Conservation (phyloP, 2,797 vertebrate species). For the Perodicticus potto region DNA sequence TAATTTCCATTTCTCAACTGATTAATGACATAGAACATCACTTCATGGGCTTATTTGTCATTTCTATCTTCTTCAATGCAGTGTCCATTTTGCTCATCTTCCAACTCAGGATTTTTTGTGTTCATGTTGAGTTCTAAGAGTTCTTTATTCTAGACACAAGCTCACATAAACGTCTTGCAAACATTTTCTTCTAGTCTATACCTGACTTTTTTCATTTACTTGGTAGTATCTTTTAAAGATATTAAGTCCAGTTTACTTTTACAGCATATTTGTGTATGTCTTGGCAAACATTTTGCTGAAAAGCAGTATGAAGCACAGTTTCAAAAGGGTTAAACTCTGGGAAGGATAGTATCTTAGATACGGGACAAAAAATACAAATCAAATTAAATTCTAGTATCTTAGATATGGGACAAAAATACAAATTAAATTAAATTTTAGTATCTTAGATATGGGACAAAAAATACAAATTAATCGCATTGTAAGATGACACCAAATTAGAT, state of each 20-base stretch:
- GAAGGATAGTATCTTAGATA: background rate
- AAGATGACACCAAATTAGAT: constrained; percentile 33
- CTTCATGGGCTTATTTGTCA: constrained; percentile 9
- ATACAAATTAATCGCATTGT: constrained; percentile 5
- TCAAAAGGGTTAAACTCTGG: constrained; percentile 10
- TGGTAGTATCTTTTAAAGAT: constrained; percentile 40
- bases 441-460: background rate
- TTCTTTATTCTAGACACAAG: constrained; percentile 13
- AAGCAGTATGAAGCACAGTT: background rate
- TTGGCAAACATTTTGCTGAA: background rate
- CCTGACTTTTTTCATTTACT: constrained; percentile 26
- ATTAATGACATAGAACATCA: background rate
- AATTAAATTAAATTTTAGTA: background rate
- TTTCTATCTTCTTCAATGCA: constrained; percentile 12
- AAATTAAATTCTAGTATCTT: background rate
- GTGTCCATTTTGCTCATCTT: background rate
- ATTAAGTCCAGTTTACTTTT: constrained; percentile 12
- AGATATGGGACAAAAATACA: background rate
- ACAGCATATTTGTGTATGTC: background rate
- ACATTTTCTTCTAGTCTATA: constrained; percentile 19
- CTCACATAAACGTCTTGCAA: background rate
- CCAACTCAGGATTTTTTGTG: background rate
- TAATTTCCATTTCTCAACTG: background rate
- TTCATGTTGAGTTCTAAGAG: background rate
- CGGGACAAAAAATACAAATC: background rate